Evolutionary conservation across 23 tunicate species (phyloP).

Genomic region (Aplidium turbinatum): DNA sequence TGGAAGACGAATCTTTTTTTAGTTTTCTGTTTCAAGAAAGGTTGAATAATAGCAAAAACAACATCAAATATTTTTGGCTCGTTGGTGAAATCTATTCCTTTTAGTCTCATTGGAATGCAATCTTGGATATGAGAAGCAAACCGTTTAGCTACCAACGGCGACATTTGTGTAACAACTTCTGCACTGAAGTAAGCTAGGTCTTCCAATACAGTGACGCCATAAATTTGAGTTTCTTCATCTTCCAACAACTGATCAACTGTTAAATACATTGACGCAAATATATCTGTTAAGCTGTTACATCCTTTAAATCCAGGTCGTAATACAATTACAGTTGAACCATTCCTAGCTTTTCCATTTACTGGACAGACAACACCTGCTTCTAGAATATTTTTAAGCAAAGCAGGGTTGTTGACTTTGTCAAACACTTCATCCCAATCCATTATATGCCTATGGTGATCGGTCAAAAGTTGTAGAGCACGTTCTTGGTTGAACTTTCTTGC

Average conservation of each 20-base stretch:
- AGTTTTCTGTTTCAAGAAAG: conserved; percentile 55
- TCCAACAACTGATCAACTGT: conserved; percentile 51
- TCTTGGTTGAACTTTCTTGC: conserved; percentile 68
- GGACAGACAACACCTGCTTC: conserved; percentile 41
- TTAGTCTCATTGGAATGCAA: conserved; percentile 59
- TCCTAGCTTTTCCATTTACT: conserved; percentile 32
- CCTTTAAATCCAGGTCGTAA: conserved; percentile 58
- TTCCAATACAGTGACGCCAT: conserved; percentile 57
- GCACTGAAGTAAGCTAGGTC: conserved; percentile 45
- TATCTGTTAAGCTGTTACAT: conserved; percentile 34
- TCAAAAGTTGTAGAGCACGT: conserved; percentile 33
- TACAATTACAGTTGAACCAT: conserved; percentile 58
- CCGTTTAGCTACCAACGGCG: conserved; percentile 57
- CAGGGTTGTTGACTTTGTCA: conserved; percentile 76
- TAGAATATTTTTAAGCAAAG: conserved; percentile 24
- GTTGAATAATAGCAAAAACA: conserved; percentile 54
- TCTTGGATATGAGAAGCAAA: conserved; percentile 57
- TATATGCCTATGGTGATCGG: conserved; percentile 51
- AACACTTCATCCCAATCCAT: conserved; percentile 54
- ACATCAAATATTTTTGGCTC: conserved; percentile 66
- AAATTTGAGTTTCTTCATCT: conserved; percentile 63
- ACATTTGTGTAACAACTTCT: conserved; percentile 53
- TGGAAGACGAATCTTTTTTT: conserved; percentile 41
- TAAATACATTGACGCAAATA: conserved; percentile 44
- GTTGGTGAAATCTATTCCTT: conserved; percentile 55